A percentile compares a stretch with the other conserved stretches of the same genome.
Conservation (phyloP, 2,797 vertebrate species). For the Psittacula echo region DNA sequence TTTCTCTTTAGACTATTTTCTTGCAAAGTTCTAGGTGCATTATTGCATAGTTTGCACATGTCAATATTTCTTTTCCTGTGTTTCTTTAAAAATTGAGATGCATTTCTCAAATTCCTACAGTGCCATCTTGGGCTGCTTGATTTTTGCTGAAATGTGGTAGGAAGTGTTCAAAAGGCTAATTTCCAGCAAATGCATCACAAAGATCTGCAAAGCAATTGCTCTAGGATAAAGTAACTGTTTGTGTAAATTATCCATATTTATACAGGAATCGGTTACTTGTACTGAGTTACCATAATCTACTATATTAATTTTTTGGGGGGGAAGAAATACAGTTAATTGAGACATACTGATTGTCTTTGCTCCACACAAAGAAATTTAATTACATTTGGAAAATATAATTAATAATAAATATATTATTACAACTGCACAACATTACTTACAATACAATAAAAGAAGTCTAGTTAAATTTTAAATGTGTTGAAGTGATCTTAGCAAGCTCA, state of each 20-base stretch:
- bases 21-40: not conserved
- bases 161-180: constrained; percentile 50
- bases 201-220: constrained; percentile 36
- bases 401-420: constrained; percentile 79
- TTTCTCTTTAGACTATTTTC: not conserved
- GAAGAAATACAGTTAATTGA: constrained; percentile 69
- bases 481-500: constrained; percentile 50
- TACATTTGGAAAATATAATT: constrained; percentile 75
- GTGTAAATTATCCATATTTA: constrained; percentile 69
- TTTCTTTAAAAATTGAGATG: constrained; percentile 54
- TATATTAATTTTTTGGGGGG: constrained; percentile 69
- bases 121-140: not conserved
- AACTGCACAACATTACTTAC: constrained; percentile 73
- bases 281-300: constrained; percentile 65
- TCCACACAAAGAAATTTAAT: constrained; percentile 71
- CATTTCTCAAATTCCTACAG: constrained; percentile 35
- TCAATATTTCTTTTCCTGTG: not conserved
- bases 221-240: constrained; percentile 56
- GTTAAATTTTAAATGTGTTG: constrained; percentile 62
- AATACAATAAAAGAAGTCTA: constrained; percentile 62
- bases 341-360: constrained; percentile 72
- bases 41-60: fast-evolving
- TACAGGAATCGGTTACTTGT: constrained; percentile 67
- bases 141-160: constrained; percentile 55
- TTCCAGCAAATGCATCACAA: constrained; percentile 46